Evolutionary conservation across 2,888 invertebrate genomes (phyloP).

Genomic region (Coecobrya sp.): DNA sequence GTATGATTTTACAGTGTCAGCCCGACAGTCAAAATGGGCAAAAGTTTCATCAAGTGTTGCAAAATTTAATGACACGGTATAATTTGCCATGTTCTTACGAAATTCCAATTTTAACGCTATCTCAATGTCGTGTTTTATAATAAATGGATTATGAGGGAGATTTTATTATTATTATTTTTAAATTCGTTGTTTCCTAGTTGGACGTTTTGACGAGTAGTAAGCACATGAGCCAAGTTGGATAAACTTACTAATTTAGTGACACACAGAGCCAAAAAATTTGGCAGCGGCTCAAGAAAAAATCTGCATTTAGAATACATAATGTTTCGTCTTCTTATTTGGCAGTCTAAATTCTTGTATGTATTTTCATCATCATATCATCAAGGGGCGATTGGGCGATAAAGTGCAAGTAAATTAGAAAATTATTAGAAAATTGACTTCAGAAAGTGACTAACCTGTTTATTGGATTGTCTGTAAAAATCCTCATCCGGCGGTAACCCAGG

Average conservation of each 20-base stretch:
- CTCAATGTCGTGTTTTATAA: conserved; percentile 39
- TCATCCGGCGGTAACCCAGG: conserved; percentile 73
- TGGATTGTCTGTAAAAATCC: conserved; percentile 77
- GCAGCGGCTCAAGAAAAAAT: conserved; percentile 9
- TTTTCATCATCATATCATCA: conserved; percentile 14
- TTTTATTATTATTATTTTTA: conserved; percentile 31
- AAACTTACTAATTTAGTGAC: conserved; percentile 20
- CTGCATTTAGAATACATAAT: conserved; percentile 17
- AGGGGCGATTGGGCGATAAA: background rate
- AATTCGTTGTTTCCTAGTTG: background rate
- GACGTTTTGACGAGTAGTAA: background rate
- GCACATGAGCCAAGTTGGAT: conserved; percentile 22
- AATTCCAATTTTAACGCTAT: background rate
- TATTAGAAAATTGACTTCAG: conserved; percentile 49
- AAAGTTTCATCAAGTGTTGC: background rate
- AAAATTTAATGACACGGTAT: conserved; percentile 7
- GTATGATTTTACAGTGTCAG: background rate
- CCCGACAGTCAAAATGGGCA: background rate
- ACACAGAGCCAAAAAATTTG: conserved; percentile 15
- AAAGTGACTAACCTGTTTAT: conserved; percentile 80
- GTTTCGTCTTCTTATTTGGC: conserved; percentile 32
- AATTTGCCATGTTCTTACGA: conserved; percentile 17
- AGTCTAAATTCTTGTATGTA: conserved; percentile 5
- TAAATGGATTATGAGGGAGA: conserved; percentile 17
- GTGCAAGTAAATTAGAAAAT: background rate